phyloP scores from a whole-genome alignment of 2,113 vertebrate genomes.

The Onychostruthus taczanowskii region DNA sequence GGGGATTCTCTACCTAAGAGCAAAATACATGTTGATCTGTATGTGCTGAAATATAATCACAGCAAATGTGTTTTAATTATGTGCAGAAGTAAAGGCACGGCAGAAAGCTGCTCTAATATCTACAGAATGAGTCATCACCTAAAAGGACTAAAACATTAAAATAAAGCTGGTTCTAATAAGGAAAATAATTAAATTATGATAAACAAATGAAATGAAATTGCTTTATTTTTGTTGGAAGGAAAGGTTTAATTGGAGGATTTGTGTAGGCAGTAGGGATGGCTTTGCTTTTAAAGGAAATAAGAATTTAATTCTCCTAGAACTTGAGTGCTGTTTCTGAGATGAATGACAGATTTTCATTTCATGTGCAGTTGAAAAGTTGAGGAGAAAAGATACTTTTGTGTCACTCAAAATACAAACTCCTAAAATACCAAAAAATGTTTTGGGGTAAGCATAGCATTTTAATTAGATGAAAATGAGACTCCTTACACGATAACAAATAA shows the following conservation, averaged over 20 bases:
- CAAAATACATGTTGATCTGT: conserved; percentile 42
- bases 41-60: conserved; percentile 37
- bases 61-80: conserved; percentile 33
- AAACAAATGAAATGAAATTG: conserved; percentile 36
- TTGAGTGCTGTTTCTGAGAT: background rate
- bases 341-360: background rate
- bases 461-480: background rate
- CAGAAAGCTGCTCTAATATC: background rate
- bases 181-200: conserved; percentile 51
- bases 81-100: background rate
- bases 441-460: background rate
- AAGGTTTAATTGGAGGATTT: conserved; percentile 36
- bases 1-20: conserved; percentile 34
- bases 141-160: conserved; percentile 3
- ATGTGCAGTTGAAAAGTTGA: background rate
- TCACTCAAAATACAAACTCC: background rate
- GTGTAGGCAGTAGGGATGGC: conserved; percentile 1
- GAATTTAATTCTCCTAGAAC: background rate
- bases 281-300: conserved; percentile 31
- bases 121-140: conserved; percentile 14
- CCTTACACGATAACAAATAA: background rate
- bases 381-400: background rate
- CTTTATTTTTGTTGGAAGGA: conserved; percentile 15
- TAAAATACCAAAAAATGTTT: background rate
- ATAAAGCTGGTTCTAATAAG: conserved; percentile 32